Conservation (phyloP, 1,140 invertebrate genomes). For the Tetramorium alpestre region DNA sequence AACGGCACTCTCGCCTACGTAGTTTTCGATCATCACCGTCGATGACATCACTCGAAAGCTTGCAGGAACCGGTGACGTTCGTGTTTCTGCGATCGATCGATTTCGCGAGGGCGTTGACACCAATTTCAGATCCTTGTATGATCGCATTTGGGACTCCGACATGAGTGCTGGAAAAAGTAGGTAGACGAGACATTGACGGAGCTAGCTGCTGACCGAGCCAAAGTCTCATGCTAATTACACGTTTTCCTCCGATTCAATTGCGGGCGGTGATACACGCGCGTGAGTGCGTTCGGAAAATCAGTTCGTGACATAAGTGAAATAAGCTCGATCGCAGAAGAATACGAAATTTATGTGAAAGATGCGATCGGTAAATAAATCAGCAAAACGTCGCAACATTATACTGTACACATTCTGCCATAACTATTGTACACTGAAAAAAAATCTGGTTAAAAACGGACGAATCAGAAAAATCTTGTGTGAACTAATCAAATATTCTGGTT, state of each 20-base stretch:
- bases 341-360: neutral
- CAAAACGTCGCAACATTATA: neutral
- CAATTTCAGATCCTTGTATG: slow-evolving; percentile 46
- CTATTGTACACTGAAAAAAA: neutral
- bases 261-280: slow-evolving; percentile 11
- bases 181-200: slow-evolving; percentile 76
- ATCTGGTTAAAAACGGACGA: no score
- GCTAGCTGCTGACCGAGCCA: slow-evolving; percentile 59
- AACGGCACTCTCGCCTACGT: slow-evolving; percentile 23
- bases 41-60: slow-evolving; percentile 64
- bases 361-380: neutral
- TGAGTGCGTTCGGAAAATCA: slow-evolving; percentile 53
- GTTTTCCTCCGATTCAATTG: slow-evolving; percentile 65
- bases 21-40: slow-evolving; percentile 40
- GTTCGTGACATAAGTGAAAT: slow-evolving; percentile 26
- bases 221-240: slow-evolving; percentile 75
- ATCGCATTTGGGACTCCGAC: slow-evolving; percentile 47
- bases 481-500: no score
- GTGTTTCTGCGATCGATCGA: neutral
- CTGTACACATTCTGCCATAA: neutral
- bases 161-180: slow-evolving; percentile 74
- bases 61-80: neutral
- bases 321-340: neutral
- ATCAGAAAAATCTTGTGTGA: no score
- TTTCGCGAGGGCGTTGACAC: slow-evolving; percentile 27